Percentiles rank a stretch among this genome's conserved stretches.
Evolutionary conservation across 1,140 invertebrate species (phyloP).

Genomic region (Hypothenemus hampei): DNA sequence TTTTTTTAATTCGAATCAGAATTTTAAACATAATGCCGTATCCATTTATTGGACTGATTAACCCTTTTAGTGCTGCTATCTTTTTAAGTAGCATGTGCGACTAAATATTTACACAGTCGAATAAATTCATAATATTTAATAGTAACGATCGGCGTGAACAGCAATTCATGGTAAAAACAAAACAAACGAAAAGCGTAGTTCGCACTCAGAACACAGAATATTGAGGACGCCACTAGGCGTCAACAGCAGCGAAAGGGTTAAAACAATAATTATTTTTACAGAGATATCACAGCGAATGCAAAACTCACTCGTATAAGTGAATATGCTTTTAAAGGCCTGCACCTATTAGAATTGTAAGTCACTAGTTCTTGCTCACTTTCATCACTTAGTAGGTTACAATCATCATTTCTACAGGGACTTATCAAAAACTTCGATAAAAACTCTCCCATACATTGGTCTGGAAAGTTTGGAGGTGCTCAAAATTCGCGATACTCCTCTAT

Average conservation of each 20-base stretch:
- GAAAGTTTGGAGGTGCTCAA: constrained; percentile 64
- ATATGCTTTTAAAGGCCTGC: constrained; percentile 60
- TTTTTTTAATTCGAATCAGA: no score
- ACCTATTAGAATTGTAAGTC: constrained; percentile 60
- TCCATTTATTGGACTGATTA: no score
- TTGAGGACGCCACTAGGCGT: no score
- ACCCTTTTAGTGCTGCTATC: no score
- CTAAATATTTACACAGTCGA: no score
- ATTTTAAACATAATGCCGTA: no score
- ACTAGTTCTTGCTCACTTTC: background rate
- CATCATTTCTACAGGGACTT: constrained; percentile 54
- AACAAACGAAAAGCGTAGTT: background rate
- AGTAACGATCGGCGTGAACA: no score
- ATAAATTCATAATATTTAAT: no score
- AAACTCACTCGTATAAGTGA: constrained; percentile 55
- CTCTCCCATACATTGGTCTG: constrained; percentile 68
- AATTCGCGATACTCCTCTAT: constrained; percentile 63
- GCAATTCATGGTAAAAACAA: no score
- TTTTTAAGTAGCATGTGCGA: no score
- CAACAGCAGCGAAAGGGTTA: no score
- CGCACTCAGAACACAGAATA: no score
- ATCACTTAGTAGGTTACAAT: background rate
- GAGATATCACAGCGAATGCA: constrained; percentile 64
- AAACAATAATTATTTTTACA: constrained; percentile 48
- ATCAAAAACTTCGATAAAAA: constrained; percentile 68